Base-by-base conservation (phyloP, 1,140 invertebrate species). In the Bicyclus anynana region DNA sequence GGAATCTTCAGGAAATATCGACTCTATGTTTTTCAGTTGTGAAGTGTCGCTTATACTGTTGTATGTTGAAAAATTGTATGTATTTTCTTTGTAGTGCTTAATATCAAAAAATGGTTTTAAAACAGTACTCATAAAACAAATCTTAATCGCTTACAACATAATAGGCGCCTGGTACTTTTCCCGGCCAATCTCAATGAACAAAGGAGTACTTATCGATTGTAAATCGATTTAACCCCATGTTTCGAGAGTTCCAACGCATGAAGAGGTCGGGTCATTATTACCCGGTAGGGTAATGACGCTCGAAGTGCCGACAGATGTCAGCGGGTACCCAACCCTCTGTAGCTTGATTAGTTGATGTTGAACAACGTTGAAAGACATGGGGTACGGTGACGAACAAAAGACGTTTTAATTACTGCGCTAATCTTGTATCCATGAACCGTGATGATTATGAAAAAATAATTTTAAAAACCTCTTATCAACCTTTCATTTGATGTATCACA, bases 231-330 rank as follows among this genome's bases (percentile, higher is more conserved):
- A 56, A 47, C 38, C 18, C 26, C 40, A 18, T 27, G 40, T 53
- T 53, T 40, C 38, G 18, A 20, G 14, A 46, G 23, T 53, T 53
- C 23, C 38, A 40, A 20, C 12, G 29, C 38, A 42, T 23, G 35
- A 37, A 26, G 21, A 20, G 37, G 5, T 16, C 35, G 35, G 38
- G 10, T 37, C 49, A 59, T 59, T 52, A 59, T 42, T 52, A 52
- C 35, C 40, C 38, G 56, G 51, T 59, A 52, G 48, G 55, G 40
- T 58, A 58, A 58, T 52, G 56, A 52, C 49, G 56, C 20, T 17
- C 40, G 14, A 38, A 54, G 58, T 54, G 52, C 13, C 17, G 58
- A 60, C 58, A 60, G 51, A 60, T 60, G 58, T 60, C 58, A 53
- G 48, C 58, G 52, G 35, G 56, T 52, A 40, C 18, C 48, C 55